Evolutionary conservation across 2,888 invertebrate species (phyloP), one percentile per base, ranked within the genome.

Genomic region (Shargacucullia verbasci): DNA sequence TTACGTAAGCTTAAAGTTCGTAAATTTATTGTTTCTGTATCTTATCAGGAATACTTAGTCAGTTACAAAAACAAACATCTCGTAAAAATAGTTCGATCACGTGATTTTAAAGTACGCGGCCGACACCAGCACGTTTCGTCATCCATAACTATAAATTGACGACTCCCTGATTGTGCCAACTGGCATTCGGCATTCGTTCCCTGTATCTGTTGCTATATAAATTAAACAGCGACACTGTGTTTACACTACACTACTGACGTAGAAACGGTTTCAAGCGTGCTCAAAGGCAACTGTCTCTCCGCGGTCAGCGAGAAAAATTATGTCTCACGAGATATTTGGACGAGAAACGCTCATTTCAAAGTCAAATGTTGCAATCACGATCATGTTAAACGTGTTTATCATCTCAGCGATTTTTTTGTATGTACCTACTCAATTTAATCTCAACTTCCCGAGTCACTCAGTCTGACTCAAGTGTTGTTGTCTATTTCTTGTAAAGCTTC

Each of bases 101-200:
- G 73, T 73, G 72, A 70, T 52, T 56, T 34, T 38, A 53, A 58
- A 56, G 62, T 50, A 62, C 56, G 48, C 53, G 53, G 63, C 65
- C 45, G 48, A 62, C 57, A 57, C 45, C 62, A 55, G 38, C 50
- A 46, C 43, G 59, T 58, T 27, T 9, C 45, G 55, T 54, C 46
- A 40, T 45, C 52, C 60, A 52, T 29, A 52, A 35, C 50, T 63
- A 59, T 47, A 65, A 31, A 53, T 37, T 59, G 71, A 65, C 38
- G 46, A 73, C 62, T 58, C 62, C 60, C 59, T 70, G 65, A 71
- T 81, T 70, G 84, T 88, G 88, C 88, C 88, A 88, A 86, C 85
- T 87, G 87, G 88, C 87, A 87, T 78, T 69, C 76, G 64, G 44
- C 60, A 62, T 70, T 67, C 77, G 81, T 79, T 80, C 79, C 73